Base-by-base conservation (phyloP, 2,888 invertebrate genomes). In the Thumatha senex region DNA sequence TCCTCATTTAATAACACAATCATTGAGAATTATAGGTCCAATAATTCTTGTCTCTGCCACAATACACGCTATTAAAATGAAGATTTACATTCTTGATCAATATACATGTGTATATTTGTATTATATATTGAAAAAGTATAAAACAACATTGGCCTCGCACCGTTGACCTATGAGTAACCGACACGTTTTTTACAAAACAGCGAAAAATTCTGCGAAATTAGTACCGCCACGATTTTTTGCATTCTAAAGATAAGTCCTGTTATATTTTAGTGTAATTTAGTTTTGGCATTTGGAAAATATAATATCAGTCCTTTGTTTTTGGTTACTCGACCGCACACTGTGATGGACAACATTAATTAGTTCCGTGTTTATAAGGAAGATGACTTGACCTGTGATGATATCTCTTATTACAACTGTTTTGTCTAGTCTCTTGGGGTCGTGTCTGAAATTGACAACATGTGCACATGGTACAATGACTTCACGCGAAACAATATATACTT, bases 151-250 rank as follows among this genome's bases (percentile, higher is more conserved):
- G 76, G 73, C 78, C 74, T 80, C 80, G 80, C 83, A 80, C 75
- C 82, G 81, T 76, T 82, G 86, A 87, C 87, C 86, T 87, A 87
- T 87, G 87, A 87, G 82, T 87, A 87, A 84, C 77, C 76, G 72
- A 56, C 70, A 69, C 67, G 56, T 74, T 78, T 46, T 78, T 77
- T 70, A 61, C 69, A 67, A 67, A 58, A 67, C 63, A 72, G 65
- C 72, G 60, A 63, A 64, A 69, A 70, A 71, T 74, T 64, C 63
- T 67, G 65, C 58, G 62, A 68, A 68, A 57, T 51, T 60, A 56
- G 40, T 58, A 40, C 15, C 39, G n/a, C 74, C 67, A 69, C 24
- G 30, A 31, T 29, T 53, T 45, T 44, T 51, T 41, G 24, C 31
- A 4, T 34, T 7, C 30, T n/a, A 12, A 35, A 51, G 61, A 63